Base-by-base conservation (phyloP, 2,113 vertebrate genomes). In the Coracopsis vasa region DNA sequence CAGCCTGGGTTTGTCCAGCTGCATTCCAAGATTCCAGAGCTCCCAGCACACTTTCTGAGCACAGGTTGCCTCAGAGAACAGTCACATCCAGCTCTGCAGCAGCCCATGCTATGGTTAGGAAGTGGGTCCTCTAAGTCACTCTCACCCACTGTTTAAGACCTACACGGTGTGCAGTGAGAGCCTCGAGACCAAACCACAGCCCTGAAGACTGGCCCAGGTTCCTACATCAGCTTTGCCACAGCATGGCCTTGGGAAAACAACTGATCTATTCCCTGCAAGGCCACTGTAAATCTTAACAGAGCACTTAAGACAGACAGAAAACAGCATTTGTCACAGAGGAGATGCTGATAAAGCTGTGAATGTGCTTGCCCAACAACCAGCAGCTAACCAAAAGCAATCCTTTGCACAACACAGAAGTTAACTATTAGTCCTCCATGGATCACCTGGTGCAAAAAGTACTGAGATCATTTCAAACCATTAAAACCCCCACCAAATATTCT, bases 111-210 rank as follows among this genome's bases (percentile, higher is more conserved):
- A 3, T 0, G 19, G 17, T 11, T 33, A 28, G 27, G 44, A 61
- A 81, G 64, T 3, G 51, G 58, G 15, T 61, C 39, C 27, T 37
- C 24, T 14, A 25, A 62, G 33, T 28, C 35, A 9, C 60, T 71
- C 51, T 72, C 35, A 12, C 41, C 58, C 75, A 37, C 29, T 1
- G 12, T 14, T 19, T 13, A 17, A 18, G 44, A 44, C 41, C 51
- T 11, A 3, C 53, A 3, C 9, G 0, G 65, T 8, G 27, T 31
- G 79, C 24, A 8, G 25, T 0, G 69, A 35, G 37, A 37, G 33
- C 24, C 58, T 27, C 0, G 2, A 37, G 75, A 75, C 2, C 1
- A 77, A 92, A 42, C 31, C 80, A 39, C 39, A 10, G 67, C 6
- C 21, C 67, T 5, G 10, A 6, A 23, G 61, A 2, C 31, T 5